Evolutionary conservation across 2,888 invertebrate species (phyloP).

Genomic region (Temnothorax rugatulus): DNA sequence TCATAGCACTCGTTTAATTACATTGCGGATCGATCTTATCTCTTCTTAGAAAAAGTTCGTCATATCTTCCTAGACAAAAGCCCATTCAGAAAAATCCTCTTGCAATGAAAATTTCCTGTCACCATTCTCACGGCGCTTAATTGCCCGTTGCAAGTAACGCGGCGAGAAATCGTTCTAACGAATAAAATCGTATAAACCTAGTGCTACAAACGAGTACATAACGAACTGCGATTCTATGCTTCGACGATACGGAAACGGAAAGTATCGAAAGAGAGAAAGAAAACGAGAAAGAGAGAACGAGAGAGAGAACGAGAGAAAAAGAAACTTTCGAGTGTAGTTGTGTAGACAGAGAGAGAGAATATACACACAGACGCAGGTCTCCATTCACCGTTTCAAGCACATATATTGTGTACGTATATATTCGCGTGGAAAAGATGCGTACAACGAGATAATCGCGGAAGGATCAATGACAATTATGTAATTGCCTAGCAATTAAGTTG

Average conservation of each 20-base stretch:
- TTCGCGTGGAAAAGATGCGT: not conserved
- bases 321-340: not conserved
- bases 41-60: not conserved
- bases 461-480: slow-evolving; percentile 39
- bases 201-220: not conserved
- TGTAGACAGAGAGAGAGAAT: not conserved
- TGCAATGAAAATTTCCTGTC: slow-evolving; percentile 11
- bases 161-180: not conserved
- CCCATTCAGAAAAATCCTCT: slow-evolving; percentile 11
- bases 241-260: slow-evolving; percentile 29
- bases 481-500: slow-evolving; percentile 42
- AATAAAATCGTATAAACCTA: slow-evolving; percentile 4
- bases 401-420: not conserved
- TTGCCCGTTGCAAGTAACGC: slow-evolving; percentile 1
- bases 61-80: slow-evolving; percentile 14
- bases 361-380: not conserved
- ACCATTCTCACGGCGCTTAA: slow-evolving; percentile 37
- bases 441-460: slow-evolving; percentile 26
- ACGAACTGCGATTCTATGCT: not conserved
- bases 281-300: slow-evolving; percentile 14
- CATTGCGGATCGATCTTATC: slow-evolving; percentile 18
- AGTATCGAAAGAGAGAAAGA: slow-evolving; percentile 12
- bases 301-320: not conserved
- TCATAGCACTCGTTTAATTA: slow-evolving; percentile 28
- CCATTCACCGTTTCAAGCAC: slow-evolving; percentile 8